Evolutionary conservation across 2,888 invertebrate genomes (phyloP).

Genomic region (Auanema freiburgensis): DNA sequence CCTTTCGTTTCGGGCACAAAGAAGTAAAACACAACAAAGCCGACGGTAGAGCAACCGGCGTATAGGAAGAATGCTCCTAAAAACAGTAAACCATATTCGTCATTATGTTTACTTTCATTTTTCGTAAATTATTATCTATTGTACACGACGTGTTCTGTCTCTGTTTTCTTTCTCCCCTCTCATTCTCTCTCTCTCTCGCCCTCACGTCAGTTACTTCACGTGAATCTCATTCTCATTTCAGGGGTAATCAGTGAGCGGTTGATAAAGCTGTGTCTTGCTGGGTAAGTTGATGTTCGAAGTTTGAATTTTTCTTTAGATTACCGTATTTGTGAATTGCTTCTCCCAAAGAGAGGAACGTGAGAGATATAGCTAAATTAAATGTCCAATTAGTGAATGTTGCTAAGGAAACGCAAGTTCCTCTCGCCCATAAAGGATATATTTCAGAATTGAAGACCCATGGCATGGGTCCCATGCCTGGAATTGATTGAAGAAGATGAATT

Average conservation of each 20-base stretch:
- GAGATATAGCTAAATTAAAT: constrained; percentile 69
- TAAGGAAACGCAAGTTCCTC: constrained; percentile 67
- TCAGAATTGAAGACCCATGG: constrained; percentile 71
- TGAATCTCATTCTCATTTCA: no score
- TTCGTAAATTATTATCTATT: not conserved
- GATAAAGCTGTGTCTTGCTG: no score
- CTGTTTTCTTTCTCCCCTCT: not conserved
- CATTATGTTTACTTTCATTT: not conserved
- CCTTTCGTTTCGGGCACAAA: constrained; percentile 70
- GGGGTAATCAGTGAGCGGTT: no score
- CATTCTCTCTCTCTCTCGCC: no score
- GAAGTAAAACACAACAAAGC: constrained; percentile 66
- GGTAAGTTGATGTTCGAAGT: no score
- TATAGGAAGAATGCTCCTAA: constrained; percentile 70
- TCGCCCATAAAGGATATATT: constrained; percentile 70
- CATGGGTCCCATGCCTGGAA: constrained; percentile 69
- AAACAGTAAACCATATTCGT: constrained; percentile 1
- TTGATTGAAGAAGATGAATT: not conserved
- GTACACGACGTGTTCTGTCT: constrained; percentile 1
- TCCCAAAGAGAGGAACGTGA: constrained; percentile 67
- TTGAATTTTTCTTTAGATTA: no score
- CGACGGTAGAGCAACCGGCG: constrained; percentile 66
- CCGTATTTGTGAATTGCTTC: constrained; percentile 57
- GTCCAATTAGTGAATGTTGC: constrained; percentile 68
- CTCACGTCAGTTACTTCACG: no score